Conservation (phyloP, 2,113 vertebrate genomes). For the Syrrhaptes paradoxus region DNA sequence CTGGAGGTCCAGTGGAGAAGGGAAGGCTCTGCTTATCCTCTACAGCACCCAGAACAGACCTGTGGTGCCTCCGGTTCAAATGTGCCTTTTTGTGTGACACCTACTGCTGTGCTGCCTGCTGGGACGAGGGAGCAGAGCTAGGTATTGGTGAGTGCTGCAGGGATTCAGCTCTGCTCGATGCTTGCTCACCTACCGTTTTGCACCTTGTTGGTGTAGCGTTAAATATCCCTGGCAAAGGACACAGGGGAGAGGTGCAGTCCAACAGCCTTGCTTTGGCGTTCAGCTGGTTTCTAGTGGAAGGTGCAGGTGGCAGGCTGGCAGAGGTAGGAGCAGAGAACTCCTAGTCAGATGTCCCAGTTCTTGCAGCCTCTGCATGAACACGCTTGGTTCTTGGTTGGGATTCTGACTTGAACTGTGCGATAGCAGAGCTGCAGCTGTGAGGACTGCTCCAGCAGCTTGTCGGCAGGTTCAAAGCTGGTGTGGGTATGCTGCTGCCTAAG, state of each 20-base stretch:
- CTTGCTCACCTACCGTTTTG: not conserved
- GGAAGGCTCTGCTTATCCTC: not conserved
- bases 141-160: rapidly evolving
- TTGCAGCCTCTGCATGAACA: not conserved
- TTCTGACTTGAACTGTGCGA: not conserved
- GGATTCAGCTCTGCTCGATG: not conserved
- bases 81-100: not conserved
- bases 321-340: not conserved
- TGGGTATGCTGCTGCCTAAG: not conserved
- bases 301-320: not conserved
- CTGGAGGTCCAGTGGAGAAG: not conserved
- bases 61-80: not conserved
- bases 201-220: not conserved
- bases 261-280: rapidly evolving
- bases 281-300: not conserved
- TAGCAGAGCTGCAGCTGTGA: not conserved
- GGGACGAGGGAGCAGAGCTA: not conserved
- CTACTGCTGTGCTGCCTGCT: not conserved
- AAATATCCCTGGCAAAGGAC: not conserved
- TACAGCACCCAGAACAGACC: not conserved
- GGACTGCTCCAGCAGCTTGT: not conserved
- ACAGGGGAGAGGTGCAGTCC: not conserved
- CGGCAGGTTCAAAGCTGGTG: not conserved
- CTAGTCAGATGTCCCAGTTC: not conserved
- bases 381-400: not conserved